Evolutionary conservation across 37 sponge, comb jelly and placozoan genomes (phyloP).

Genomic region (Hexactinellida sp.): DNA sequence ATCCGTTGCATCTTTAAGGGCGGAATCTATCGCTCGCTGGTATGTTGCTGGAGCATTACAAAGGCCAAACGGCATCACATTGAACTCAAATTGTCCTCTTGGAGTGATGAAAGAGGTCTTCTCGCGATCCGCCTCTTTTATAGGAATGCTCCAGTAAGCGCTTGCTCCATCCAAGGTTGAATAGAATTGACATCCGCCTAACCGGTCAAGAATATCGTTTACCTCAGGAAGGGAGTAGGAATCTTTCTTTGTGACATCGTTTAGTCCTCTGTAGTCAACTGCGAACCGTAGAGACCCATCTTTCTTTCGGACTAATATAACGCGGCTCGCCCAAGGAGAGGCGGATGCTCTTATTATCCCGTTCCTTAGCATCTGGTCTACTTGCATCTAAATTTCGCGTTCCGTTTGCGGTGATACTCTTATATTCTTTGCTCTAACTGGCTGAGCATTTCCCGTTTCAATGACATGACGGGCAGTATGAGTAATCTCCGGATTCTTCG

Average conservation of each 20-base stretch:
- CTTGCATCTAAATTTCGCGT: background rate
- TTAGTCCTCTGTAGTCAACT: no score
- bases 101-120: no score
- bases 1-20: no score
- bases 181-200: no score
- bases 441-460: background rate
- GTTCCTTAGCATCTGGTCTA: background rate
- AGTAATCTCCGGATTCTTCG: background rate
- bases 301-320: background rate
- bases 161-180: no score
- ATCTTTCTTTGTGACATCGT: background rate
- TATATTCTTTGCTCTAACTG: background rate
- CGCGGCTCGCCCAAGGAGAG: background rate
- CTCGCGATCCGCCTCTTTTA: no score
- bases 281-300: background rate
- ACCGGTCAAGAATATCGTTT: background rate
- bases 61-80: no score
- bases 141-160: no score
- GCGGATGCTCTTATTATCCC: background rate
- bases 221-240: background rate
- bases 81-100: no score
- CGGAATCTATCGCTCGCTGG: no score
- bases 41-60: no score
- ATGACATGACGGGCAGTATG: background rate
- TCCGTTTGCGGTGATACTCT: background rate